Percentiles rank a stretch among this genome's conserved stretches.
phyloP scores from a whole-genome alignment of 2,888 invertebrate genomes.

The Timema podura region DNA sequence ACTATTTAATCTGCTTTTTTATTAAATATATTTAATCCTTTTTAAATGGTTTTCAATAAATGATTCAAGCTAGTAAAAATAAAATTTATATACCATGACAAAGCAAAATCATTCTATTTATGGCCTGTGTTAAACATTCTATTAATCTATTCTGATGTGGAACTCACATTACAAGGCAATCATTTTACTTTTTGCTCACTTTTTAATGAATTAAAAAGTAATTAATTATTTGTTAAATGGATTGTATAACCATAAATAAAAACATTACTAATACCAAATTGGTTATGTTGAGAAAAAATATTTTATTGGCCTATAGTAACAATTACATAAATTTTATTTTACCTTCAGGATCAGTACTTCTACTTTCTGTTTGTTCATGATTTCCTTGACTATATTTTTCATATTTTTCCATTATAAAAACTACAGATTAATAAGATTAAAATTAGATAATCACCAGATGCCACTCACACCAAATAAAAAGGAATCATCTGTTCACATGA shows the following conservation, averaged over 20 bases:
- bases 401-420: background rate
- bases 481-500: background rate
- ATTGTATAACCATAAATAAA: background rate
- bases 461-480: background rate
- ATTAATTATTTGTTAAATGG: background rate
- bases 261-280: background rate
- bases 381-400: background rate
- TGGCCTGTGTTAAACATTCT: too few relatives aligned
- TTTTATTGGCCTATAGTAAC: background rate
- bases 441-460: background rate
- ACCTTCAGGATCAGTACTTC: background rate
- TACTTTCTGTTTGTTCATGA: conserved; percentile 7
- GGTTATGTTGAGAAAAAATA: too few relatives aligned
- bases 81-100: too few relatives aligned
- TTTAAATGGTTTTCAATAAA: too few relatives aligned
- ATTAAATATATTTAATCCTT: too few relatives aligned
- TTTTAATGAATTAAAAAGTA: background rate
- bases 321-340: background rate
- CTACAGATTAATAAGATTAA: background rate
- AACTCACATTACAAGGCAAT: too few relatives aligned
- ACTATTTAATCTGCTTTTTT: too few relatives aligned
- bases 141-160: too few relatives aligned
- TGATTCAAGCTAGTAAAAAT: too few relatives aligned
- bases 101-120: too few relatives aligned
- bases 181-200: background rate